Conservation (phyloP, 1,140 invertebrate species). For the Dendroctonus ponderosae region DNA sequence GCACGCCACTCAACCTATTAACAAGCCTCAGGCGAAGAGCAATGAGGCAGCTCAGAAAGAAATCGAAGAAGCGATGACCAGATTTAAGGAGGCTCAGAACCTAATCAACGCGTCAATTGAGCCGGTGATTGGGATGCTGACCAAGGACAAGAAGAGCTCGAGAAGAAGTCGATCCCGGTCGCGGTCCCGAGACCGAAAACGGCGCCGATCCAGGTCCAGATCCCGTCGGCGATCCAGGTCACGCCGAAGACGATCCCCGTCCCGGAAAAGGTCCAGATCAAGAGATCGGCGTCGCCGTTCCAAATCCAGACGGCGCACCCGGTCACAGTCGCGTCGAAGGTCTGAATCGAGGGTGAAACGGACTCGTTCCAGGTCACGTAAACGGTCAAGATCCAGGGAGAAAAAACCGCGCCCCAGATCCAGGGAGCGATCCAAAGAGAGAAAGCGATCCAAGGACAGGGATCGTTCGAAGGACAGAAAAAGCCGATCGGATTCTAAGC, state of each 20-base stretch:
- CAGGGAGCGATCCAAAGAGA: slow-evolving; percentile 42
- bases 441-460: slow-evolving; percentile 51
- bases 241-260: slow-evolving; percentile 52
- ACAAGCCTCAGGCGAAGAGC: slow-evolving; percentile 90
- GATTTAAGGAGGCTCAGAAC: slow-evolving; percentile 93
- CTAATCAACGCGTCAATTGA: slow-evolving; percentile 90
- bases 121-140: slow-evolving; percentile 80
- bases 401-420: slow-evolving; percentile 24
- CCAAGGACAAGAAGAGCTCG: slow-evolving; percentile 74
- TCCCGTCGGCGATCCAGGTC: slow-evolving; percentile 51
- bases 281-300: slow-evolving; percentile 36
- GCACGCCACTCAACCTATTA: slow-evolving; percentile 87
- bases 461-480: slow-evolving; percentile 49
- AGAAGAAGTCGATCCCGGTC: slow-evolving; percentile 53
- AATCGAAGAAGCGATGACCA: slow-evolving; percentile 95
- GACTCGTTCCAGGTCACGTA: slow-evolving; percentile 24
- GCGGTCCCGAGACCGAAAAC: slow-evolving; percentile 49
- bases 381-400: slow-evolving; percentile 34
- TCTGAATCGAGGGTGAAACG: slow-evolving; percentile 28
- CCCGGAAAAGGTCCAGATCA: slow-evolving; percentile 36
- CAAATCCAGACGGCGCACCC: slow-evolving; percentile 42
- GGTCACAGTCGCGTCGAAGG: slow-evolving; percentile 45
- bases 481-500: slow-evolving; percentile 38
- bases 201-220: slow-evolving; percentile 52
- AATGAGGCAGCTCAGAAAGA: slow-evolving; percentile 93